Percentiles rank a stretch among this genome's conserved stretches.
These are phyloP conservation scores for Tinamus guttatus DNA, from an alignment of 2,113 vertebrate species.

Conservation along the genomic window DNA sequence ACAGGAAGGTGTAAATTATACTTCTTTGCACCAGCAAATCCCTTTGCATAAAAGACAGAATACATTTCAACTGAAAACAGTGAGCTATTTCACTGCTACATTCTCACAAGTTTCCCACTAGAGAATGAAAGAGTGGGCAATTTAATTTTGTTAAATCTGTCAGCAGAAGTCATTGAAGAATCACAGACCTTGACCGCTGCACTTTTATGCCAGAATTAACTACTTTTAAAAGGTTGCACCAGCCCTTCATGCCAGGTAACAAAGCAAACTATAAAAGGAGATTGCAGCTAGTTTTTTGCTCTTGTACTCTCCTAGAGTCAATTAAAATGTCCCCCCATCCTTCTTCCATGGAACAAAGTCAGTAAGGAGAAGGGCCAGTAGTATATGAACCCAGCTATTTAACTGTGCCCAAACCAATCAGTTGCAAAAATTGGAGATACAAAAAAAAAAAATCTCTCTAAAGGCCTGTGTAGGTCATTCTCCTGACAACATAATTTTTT, in stretches of 20 bases:
- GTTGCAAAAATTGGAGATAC: not conserved
- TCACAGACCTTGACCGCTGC: slow-evolving; percentile 29
- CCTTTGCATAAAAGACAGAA: slow-evolving; percentile 9
- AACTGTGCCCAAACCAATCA: not conserved
- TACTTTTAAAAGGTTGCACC: slow-evolving; percentile 21
- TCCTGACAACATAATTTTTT: not conserved
- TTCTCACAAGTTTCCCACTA: slow-evolving; percentile 25
- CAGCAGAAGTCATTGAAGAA: slow-evolving; percentile 39
- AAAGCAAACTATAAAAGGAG: slow-evolving; percentile 28
- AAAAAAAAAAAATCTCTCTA: not conserved
- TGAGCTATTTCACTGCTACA: not conserved
- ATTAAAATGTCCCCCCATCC: slow-evolving; percentile 44
- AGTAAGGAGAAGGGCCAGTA: not conserved
- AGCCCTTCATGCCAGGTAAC: not conserved
- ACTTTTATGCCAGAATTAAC: slow-evolving; percentile 25
- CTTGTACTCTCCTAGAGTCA: not conserved
- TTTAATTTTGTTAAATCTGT: slow-evolving; percentile 57
- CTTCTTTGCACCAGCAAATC: slow-evolving; percentile 6
- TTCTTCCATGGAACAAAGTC: not conserved
- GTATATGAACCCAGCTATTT: not conserved
- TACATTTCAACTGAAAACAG: slow-evolving; percentile 24
- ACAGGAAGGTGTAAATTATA: slow-evolving; percentile 40
- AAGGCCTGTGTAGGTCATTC: not conserved
- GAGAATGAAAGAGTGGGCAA: not conserved
- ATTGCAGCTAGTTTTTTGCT: slow-evolving; percentile 41